Base-by-base conservation (phyloP, 2,113 vertebrate genomes). In the Notothenia coriiceps region DNA sequence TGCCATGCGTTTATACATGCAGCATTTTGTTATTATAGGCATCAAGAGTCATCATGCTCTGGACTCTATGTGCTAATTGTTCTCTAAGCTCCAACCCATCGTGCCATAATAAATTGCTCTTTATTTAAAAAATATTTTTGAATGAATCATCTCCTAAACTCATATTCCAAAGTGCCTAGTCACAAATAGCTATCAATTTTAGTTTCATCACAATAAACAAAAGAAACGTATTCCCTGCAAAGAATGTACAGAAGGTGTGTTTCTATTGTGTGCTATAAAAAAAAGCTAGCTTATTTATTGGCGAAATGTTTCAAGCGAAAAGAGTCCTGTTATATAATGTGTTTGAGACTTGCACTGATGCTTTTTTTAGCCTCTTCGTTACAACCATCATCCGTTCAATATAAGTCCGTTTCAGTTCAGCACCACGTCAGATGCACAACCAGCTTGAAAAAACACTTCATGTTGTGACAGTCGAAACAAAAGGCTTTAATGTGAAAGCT, bases 161-260 rank as follows among this genome's bases (percentile, higher is more conserved):
- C 77, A 68, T 80, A 65, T 87, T 90, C 92, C 90, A 91, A 94
- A 93, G 93, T 94, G 92, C 92, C 93, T 94, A 85, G 89, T 87
- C 84, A 79, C 54, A 71, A 83, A 86, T 55, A 81, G 55, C 77
- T 77, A 52, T 68, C 49, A 40, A 49, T 83, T 89, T 85, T 64
- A 83, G 87, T 89, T 80, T 79, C 20, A 67, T 60, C 25, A 15
- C 50, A 57, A 54, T 61, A 25, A 60, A 70, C 69, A 55, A 35
- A 59, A 20, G 35, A 40, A 77, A 68, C 20, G 43, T 70, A 60
- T 66, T 71, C 69, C 78, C 61, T 86, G 65, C 25, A 70, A 77
- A 75, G 68, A 84, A 86, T 89, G 84, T 88, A 71, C 54, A 82
- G 71, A 72, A 62, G 20, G 22, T 74, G 77, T 78, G 60, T 76